Evolutionary conservation across 92 coral and sea anemone genomes (phyloP).

Genomic region (Phenganax marumi): DNA sequence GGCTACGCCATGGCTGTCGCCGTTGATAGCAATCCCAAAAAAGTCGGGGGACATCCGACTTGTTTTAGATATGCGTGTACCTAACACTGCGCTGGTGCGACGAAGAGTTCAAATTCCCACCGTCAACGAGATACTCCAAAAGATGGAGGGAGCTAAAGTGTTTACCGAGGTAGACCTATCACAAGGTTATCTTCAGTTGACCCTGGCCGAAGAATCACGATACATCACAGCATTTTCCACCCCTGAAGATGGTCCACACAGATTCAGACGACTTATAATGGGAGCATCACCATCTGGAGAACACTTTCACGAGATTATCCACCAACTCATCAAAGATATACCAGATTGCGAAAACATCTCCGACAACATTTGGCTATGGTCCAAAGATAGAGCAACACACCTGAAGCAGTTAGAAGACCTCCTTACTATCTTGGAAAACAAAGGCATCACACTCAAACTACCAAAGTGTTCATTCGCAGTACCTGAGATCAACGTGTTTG

Average conservation of each 20-base stretch:
- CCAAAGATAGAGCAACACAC: conserved; percentile 41
- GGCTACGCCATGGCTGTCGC: conserved; percentile 48
- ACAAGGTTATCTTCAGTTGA: conserved; percentile 52
- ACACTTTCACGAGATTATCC: conserved; percentile 56
- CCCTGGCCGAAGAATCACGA: conserved; percentile 61
- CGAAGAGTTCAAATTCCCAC: conserved; percentile 63
- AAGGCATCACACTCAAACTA: conserved; percentile 48
- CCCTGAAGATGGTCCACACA: conserved; percentile 51
- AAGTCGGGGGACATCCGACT: conserved; percentile 57
- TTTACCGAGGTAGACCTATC: conserved; percentile 59
- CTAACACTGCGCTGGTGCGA: conserved; percentile 50
- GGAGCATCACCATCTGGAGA: conserved; percentile 56
- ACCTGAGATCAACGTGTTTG: conserved; percentile 51
- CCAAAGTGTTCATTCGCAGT: conserved; percentile 54
- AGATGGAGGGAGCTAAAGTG: conserved; percentile 56
- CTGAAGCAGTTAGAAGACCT: conserved; percentile 42
- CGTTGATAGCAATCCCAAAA: conserved; percentile 55
- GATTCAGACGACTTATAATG: conserved; percentile 38
- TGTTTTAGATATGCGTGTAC: conserved; percentile 56
- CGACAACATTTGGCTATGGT: conserved; percentile 61
- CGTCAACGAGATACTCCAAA: conserved; percentile 52
- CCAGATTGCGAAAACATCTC: conserved; percentile 51
- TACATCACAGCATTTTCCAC: conserved; percentile 54
- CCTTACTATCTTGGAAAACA: conserved; percentile 43
- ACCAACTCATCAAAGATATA: conserved; percentile 37